Conservation (phyloP, 1,140 invertebrate genomes). For the Saccostrea echinata region DNA sequence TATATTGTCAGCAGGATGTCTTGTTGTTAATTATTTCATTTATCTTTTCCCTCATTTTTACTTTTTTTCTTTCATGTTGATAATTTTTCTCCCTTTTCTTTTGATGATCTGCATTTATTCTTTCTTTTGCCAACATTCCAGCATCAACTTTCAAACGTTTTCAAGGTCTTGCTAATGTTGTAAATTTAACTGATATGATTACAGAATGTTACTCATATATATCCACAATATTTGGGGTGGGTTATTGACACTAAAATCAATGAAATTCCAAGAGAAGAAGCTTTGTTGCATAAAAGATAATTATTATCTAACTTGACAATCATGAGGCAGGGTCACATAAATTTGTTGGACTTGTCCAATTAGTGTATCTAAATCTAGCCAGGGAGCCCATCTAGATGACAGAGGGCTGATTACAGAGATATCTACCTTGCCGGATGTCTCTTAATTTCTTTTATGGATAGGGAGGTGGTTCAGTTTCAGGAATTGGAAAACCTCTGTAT, state of each 20-base stretch:
- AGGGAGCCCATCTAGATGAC: not conserved
- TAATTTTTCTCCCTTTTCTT: not conserved
- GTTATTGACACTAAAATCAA: not conserved
- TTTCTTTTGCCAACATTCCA: constrained; percentile 1
- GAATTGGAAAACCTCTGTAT: constrained; percentile 28
- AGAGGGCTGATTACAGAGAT: constrained; percentile 1
- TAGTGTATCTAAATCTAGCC: constrained; percentile 13
- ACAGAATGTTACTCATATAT: not conserved
- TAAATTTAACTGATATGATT: not conserved
- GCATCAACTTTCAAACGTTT: not conserved
- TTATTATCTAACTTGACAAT: constrained; percentile 8
- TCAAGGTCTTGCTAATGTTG: not conserved
- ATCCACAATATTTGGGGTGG: not conserved
- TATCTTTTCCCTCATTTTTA: not conserved
- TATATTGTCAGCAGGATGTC: constrained; percentile 10
- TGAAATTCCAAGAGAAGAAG: not conserved
- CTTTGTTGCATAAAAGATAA: not conserved
- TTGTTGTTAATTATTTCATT: constrained; percentile 36
- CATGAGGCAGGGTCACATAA: constrained; percentile 9
- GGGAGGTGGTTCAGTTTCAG: constrained; percentile 23
- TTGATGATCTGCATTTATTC: not conserved
- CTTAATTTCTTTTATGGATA: constrained; percentile 35
- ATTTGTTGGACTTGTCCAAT: constrained; percentile 13
- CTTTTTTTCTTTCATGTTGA: constrained; percentile 5
- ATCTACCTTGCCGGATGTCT: constrained; percentile 35